Conservation (phyloP, 1,140 invertebrate genomes). For the Tyrophagus putrescentiae region DNA sequence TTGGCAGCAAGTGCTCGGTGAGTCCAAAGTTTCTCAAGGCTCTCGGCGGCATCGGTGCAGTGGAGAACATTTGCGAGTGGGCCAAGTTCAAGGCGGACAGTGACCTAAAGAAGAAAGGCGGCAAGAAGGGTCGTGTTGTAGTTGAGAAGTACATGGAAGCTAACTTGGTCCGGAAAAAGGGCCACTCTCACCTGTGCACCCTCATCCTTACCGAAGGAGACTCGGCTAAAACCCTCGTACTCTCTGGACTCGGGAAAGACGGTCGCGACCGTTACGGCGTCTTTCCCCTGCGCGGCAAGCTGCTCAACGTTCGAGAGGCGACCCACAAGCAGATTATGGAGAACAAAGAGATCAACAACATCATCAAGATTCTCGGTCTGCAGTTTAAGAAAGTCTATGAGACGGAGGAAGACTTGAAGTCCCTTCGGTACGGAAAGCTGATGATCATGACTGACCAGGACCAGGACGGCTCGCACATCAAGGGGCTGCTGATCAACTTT, state of each 20-base stretch:
- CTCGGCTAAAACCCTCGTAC: conserved; percentile 93
- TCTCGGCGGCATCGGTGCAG: conserved; percentile 73
- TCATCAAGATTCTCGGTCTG: conserved; percentile 84
- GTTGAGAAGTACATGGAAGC: conserved; percentile 89
- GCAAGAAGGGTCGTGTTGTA: conserved; percentile 77
- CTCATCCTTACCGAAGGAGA: conserved; percentile 99
- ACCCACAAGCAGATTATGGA: conserved; percentile 91
- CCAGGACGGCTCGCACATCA: conserved; percentile 96
- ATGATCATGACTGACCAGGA: conserved; percentile 99
- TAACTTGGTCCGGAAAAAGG: conserved; percentile 97
- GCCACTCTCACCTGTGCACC: conserved; percentile 58
- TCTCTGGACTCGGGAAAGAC: conserved; percentile 86
- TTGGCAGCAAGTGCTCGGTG: conserved; percentile 83
- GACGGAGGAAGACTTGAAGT: conserved; percentile 68
- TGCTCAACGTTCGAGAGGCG: conserved; percentile 94
- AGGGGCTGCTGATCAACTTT: conserved; percentile 96
- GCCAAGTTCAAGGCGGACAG: conserved; percentile 87
- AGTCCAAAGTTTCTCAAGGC: conserved; percentile 73
- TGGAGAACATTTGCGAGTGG: conserved; percentile 80
- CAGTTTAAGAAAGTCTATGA: conserved; percentile 96
- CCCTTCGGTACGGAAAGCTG: conserved; percentile 82
- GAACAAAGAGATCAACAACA: conserved; percentile 93
- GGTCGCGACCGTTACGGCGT: conserved; percentile 94
- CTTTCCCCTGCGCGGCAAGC: conserved; percentile 92
- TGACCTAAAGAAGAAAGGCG: conserved; percentile 65